A percentile compares a stretch with the other conserved stretches of the same genome.
These are phyloP conservation scores for Percopsis omiscomaycus DNA, from an alignment of 2,797 vertebrate genomes.

Conservation along the genomic window DNA sequence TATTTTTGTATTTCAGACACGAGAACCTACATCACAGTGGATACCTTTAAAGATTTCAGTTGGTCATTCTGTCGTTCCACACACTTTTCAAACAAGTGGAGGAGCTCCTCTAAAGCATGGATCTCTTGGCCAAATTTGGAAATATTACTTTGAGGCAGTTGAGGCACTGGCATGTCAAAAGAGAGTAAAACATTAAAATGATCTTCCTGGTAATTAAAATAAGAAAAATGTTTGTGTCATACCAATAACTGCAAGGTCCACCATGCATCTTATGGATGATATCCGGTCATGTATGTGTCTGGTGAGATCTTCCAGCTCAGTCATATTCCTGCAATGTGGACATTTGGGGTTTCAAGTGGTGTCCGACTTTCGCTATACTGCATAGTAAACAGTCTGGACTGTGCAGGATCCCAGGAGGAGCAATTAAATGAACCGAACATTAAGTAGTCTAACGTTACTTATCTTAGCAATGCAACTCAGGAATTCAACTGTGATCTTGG, in stretches of 20 bases:
- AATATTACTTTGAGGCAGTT: conserved; percentile 44
- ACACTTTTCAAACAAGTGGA: conserved; percentile 57
- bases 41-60: conserved; percentile 58
- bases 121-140: conserved; percentile 57
- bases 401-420: no score
- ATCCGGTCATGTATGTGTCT: conserved; percentile 49
- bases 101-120: conserved; percentile 29
- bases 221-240: conserved; percentile 2
- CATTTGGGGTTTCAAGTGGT: background rate
- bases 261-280: conserved; percentile 39
- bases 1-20: background rate
- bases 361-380: background rate
- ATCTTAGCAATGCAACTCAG: no score
- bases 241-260: conserved; percentile 60
- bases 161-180: conserved; percentile 28
- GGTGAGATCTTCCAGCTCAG: conserved; percentile 50
- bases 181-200: background rate
- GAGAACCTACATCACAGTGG: background rate
- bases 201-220: background rate
- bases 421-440: no score
- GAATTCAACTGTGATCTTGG: no score
- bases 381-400: no score
- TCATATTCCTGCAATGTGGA: conserved; percentile 51
- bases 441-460: no score
- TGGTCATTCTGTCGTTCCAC: conserved; percentile 46